Base-by-base conservation (phyloP, 2,888 invertebrate genomes). In the Andrena bicolor region DNA sequence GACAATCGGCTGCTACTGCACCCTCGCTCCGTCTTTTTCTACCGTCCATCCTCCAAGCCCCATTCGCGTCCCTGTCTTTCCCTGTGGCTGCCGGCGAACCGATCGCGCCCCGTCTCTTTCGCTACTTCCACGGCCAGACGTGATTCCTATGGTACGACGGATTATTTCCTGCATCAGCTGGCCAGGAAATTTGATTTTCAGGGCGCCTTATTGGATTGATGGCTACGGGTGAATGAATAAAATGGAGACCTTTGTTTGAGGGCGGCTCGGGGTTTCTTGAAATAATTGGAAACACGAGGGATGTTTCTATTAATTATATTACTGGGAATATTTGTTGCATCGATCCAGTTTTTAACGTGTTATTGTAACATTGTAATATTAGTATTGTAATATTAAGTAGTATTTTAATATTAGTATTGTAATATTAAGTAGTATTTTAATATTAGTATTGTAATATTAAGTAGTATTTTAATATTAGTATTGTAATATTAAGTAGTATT, bases 121-220 rank as follows among this genome's bases (percentile, higher is more conserved):
- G 13, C 69, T 69, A n/a, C 26, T 69, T 69, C 61, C 4, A 53
- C 32, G 30, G 53, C 48, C 8, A 56, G 53, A 68, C 71, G 49
- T 51, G 51, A 70, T 58, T 78, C 28, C 49, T 76, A 69, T 56
- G 56, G 30, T 32, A 49, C 26, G 80, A 51, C 64, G 58, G 72
- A 76, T 82, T 76, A 68, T 53, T 82, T 82, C 66, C 58, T 75
- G 49, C 41, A 69, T 71, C 69, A 32, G 56, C 16, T 26, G 60
- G 23, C 58, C 41, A 61, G 63, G 49, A 78, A 78, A 68, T 58
- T 56, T 72, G 41, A 82, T 74, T 77, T 60, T 35, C 30, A 26
- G 61, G 35, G 56, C 51, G 28, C 28, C 28, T 71, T 72, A 72
- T 75, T 56, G 30, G 60, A 51, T 61, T 20, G 60, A 35, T 26